Conservation (phyloP, 2,797 vertebrate genomes). For the Leptoclinus maculatus region DNA sequence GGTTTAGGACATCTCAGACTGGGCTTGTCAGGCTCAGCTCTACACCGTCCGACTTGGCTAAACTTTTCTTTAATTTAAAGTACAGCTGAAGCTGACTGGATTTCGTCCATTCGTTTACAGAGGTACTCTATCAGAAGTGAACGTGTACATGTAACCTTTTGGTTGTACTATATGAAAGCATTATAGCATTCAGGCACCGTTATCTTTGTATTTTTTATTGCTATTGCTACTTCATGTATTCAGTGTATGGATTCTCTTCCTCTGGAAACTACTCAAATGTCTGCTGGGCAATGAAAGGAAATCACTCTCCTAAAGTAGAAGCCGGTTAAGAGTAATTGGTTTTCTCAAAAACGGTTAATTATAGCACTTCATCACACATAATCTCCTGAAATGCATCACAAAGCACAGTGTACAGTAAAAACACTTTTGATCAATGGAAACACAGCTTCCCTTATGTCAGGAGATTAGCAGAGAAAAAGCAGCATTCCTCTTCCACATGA, state of each 20-base stretch:
- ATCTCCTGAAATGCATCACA: not conserved
- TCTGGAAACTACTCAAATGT: not conserved
- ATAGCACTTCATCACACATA: not conserved
- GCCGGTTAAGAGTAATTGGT: not conserved
- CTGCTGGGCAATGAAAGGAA: slow-evolving; percentile 7
- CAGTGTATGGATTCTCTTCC: not conserved
- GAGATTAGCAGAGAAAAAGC: slow-evolving; percentile 43
- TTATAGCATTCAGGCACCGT: not conserved
- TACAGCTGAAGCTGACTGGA: not conserved
- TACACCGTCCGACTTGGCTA: not conserved
- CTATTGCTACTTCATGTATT: not conserved
- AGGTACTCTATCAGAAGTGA: not conserved
- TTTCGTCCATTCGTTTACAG: not conserved
- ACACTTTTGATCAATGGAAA: slow-evolving; percentile 19
- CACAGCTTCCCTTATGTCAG: slow-evolving; percentile 12
- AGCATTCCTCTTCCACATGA: slow-evolving; percentile 55
- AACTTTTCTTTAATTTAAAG: not conserved
- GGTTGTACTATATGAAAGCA: not conserved
- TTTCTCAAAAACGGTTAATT: not conserved
- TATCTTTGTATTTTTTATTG: not conserved
- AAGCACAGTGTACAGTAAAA: not conserved
- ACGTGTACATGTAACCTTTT: not conserved
- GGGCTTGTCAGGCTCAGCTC: not conserved
- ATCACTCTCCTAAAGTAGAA: not conserved
- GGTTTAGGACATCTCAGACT: not conserved